Conservation (phyloP, 2,113 vertebrate genomes). For the Oreochromis spilurus region DNA sequence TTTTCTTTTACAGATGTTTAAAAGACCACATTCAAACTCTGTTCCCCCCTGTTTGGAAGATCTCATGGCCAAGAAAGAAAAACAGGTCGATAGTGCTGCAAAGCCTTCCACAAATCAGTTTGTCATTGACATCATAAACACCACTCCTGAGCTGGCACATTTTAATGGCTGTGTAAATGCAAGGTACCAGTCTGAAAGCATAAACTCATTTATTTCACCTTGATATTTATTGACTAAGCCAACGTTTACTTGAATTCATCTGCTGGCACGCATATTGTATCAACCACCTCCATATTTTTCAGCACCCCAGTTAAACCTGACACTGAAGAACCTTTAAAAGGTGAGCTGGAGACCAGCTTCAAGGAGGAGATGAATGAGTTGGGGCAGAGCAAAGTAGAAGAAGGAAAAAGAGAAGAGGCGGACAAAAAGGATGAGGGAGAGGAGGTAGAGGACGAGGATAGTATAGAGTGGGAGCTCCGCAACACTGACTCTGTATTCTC, state of each 20-base stretch:
- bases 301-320: conserved; percentile 36
- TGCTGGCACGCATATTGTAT: not conserved
- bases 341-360: conserved; percentile 12
- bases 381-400: not conserved
- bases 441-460: conserved; percentile 55
- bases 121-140: conserved; percentile 69
- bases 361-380: conserved; percentile 34
- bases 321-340: not conserved
- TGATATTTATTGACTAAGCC: not conserved
- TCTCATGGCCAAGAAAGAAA: conserved; percentile 6
- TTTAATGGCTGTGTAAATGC: conserved; percentile 42
- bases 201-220: not conserved
- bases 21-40: conserved; percentile 39
- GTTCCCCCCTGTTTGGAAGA: conserved; percentile 31
- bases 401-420: not conserved
- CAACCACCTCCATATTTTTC: not conserved
- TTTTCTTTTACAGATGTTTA: conserved; percentile 8
- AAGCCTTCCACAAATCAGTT: conserved; percentile 44
- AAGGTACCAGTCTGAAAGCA: conserved; percentile 49
- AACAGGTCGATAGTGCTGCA: not conserved
- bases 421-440: not conserved
- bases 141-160: conserved; percentile 72
- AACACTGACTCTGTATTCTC: conserved; percentile 77
- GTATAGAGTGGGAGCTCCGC: conserved; percentile 71
- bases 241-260: not conserved